Percentiles rank a stretch among this genome's conserved stretches.
Evolutionary conservation across 2,888 invertebrate genomes (phyloP).

Genomic region (Conus canariensis): DNA sequence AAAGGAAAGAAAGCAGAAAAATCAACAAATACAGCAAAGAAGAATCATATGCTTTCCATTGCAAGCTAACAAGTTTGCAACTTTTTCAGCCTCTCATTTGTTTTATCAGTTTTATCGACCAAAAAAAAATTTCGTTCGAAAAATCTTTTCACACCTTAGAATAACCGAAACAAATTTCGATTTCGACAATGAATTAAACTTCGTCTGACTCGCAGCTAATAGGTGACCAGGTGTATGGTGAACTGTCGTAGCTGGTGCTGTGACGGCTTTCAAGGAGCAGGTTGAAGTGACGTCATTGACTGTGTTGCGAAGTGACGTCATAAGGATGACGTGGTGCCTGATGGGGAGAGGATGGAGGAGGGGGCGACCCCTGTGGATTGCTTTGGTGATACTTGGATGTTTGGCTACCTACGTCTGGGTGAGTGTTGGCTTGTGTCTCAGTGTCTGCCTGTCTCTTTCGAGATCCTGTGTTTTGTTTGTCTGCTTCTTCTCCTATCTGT

Average conservation of each 20-base stretch:
- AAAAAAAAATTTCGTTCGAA: too few species aligned
- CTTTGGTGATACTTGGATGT: neutral
- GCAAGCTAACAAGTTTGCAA: too few species aligned
- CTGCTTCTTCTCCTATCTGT: neutral
- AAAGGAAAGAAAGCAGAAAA: too few species aligned
- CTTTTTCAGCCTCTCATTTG: too few species aligned
- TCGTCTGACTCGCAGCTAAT: too few species aligned
- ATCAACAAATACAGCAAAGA: too few species aligned
- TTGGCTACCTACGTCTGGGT: neutral
- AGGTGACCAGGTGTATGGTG: neutral
- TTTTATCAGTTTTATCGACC: too few species aligned
- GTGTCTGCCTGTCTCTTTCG: neutral
- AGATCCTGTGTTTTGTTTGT: neutral
- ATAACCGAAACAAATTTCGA: too few species aligned
- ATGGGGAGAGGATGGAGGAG: neutral
- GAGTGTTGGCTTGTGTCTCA: neutral
- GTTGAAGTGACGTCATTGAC: neutral
- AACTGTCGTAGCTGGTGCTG: neutral
- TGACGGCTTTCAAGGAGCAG: neutral
- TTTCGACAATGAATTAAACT: too few species aligned
- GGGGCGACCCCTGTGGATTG: neutral
- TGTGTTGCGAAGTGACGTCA: neutral
- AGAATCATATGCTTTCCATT: too few species aligned
- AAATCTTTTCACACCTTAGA: too few species aligned
- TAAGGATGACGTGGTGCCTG: constrained; percentile 13